Percentiles rank a stretch among this genome's conserved stretches.
phyloP scores from a whole-genome alignment of 1,140 invertebrate genomes.

The Pseudomyrmex flavicornis region DNA sequence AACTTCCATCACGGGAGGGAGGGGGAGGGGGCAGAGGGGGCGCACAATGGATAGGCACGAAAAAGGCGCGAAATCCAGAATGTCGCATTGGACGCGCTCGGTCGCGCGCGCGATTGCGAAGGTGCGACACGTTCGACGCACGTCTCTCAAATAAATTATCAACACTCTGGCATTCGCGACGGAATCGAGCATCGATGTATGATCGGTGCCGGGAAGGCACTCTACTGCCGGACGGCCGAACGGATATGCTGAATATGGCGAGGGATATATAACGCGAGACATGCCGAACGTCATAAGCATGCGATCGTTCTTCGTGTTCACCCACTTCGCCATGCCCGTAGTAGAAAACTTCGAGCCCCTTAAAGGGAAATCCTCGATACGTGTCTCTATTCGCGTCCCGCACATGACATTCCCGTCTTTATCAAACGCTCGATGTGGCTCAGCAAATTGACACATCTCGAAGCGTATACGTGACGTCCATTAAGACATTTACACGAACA shows the following conservation, averaged over 20 bases:
- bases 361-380: conserved; percentile 53
- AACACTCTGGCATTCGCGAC: conserved; percentile 67
- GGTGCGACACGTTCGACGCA: conserved; percentile 76
- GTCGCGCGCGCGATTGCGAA: conserved; percentile 70
- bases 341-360: conserved; percentile 48
- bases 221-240: conserved; percentile 23
- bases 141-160: conserved; percentile 80
- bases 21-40: conserved; percentile 19
- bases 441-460: conserved; percentile 21
- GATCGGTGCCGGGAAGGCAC: conserved; percentile 48
- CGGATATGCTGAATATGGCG: conserved; percentile 62
- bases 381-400: conserved; percentile 41
- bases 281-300: conserved; percentile 53
- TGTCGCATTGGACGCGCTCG: conserved; percentile 63
- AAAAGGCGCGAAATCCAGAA: conserved; percentile 82
- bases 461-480: not conserved
- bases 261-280: conserved; percentile 47
- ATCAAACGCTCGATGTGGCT: not conserved
- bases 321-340: conserved; percentile 60
- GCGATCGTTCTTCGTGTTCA: conserved; percentile 51
- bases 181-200: conserved; percentile 71
- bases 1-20: conserved; percentile 25
- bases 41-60: conserved; percentile 74
- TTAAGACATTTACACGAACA: not conserved
- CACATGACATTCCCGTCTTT: conserved; percentile 26